Evolutionary conservation across 1,140 invertebrate species (phyloP).

Genomic region (Drosophila mauritiana): DNA sequence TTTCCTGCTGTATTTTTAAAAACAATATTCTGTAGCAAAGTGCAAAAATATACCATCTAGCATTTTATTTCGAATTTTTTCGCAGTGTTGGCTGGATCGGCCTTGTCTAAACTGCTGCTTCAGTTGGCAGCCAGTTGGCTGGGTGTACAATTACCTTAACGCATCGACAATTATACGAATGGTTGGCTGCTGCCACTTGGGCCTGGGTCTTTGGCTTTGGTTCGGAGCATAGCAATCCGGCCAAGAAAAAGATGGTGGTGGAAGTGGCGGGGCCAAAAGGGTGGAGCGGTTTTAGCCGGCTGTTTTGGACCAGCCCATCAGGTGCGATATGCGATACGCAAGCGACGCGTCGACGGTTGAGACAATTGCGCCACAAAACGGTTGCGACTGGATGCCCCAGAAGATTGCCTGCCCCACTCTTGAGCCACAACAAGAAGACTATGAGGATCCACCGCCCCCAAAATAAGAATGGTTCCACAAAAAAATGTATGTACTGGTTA

Average conservation of each 20-base stretch:
- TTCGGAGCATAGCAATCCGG: slow-evolving; percentile 1
- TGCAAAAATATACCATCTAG: too few species aligned
- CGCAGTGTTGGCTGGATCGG: slow-evolving; percentile 21
- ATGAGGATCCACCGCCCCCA: slow-evolving; percentile 15
- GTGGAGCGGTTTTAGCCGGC: slow-evolving; percentile 10
- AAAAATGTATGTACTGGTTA: slow-evolving; percentile 1
- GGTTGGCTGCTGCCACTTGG: slow-evolving; percentile 59
- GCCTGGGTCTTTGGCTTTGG: slow-evolving; percentile 20
- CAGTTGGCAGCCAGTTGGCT: slow-evolving; percentile 36
- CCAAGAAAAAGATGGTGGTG: slow-evolving; percentile 1
- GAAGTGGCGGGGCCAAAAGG: neutral
- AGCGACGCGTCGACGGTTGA: slow-evolving; percentile 51
- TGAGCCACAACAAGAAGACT: neutral
- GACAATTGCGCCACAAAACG: slow-evolving; percentile 75
- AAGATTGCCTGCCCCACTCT: slow-evolving; percentile 53
- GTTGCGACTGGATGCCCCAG: slow-evolving; percentile 78
- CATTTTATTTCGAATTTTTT: neutral
- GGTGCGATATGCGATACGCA: slow-evolving; percentile 84
- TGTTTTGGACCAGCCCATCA: slow-evolving; percentile 58
- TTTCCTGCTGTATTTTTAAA: neutral
- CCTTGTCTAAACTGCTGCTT: slow-evolving; percentile 53
- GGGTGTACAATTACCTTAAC: slow-evolving; percentile 84
- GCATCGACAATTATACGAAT: slow-evolving; percentile 85
- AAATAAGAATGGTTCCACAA: neutral
- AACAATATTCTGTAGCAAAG: too few species aligned